phyloP scores from a whole-genome alignment of 2,888 invertebrate species.

The Miltochrista miniata region DNA sequence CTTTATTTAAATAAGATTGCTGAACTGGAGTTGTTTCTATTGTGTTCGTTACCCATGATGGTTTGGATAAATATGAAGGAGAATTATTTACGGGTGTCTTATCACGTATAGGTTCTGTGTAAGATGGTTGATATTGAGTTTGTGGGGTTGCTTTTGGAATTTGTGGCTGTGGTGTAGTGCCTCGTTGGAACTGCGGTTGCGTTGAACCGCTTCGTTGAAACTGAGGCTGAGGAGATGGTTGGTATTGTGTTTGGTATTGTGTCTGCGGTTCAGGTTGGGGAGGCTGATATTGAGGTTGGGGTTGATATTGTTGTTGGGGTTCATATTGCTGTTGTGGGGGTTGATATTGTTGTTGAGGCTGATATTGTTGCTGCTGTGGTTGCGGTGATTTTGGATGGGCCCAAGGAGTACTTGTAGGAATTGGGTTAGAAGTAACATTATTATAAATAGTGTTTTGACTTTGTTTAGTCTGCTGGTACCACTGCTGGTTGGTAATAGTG shows the following conservation, averaged over 20 bases:
- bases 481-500: constrained; percentile 71
- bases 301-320: constrained; percentile 31
- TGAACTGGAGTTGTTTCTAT: constrained; percentile 51
- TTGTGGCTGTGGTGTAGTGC: constrained; percentile 31
- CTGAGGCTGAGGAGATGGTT: constrained; percentile 29
- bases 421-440: constrained; percentile 48
- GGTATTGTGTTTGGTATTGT: constrained; percentile 29
- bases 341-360: constrained; percentile 41
- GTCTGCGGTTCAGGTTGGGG: constrained; percentile 24
- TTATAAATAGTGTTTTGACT: constrained; percentile 62
- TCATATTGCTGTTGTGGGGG: constrained; percentile 21
- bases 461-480: constrained; percentile 69
- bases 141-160: constrained; percentile 34
- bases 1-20: constrained; percentile 53
- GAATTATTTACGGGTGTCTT: constrained; percentile 44
- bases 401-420: constrained; percentile 31
- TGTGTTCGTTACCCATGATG: constrained; percentile 54
- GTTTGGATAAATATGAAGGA: constrained; percentile 62
- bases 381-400: constrained; percentile 48
- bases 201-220: constrained; percentile 41
- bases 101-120: constrained; percentile 54
- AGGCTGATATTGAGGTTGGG: constrained; percentile 41
- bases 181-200: constrained; percentile 40
- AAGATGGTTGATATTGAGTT: constrained; percentile 49
- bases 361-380: constrained; percentile 45